Evolutionary conservation across 2,113 vertebrate genomes (phyloP).

Genomic region (Cottus gobio): DNA sequence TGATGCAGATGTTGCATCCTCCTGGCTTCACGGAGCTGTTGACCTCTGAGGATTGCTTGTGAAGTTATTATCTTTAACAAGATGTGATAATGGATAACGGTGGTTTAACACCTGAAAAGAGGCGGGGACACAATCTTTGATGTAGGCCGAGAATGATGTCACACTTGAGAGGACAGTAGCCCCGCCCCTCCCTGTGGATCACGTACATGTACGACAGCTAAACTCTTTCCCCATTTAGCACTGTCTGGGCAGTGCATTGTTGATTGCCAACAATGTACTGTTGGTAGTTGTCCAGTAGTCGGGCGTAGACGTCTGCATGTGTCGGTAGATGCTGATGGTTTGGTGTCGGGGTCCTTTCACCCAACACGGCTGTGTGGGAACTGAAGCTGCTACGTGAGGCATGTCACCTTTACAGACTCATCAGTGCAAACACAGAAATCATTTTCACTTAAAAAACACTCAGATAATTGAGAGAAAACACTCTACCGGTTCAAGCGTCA

Average conservation of each 20-base stretch:
- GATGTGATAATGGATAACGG: not conserved
- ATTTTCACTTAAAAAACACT: not conserved
- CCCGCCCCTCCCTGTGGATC: conserved; percentile 45
- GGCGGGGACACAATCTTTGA: not conserved
- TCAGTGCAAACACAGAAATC: not conserved
- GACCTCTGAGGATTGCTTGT: not conserved
- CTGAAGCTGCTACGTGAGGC: conserved; percentile 45
- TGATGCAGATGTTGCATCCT: not conserved
- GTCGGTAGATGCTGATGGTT: conserved; percentile 53
- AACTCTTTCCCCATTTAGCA: conserved; percentile 83
- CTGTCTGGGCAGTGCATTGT: conserved; percentile 93
- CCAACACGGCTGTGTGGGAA: conserved; percentile 2
- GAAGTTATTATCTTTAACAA: not conserved
- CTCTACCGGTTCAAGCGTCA: too few relatives aligned
- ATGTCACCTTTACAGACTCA: not conserved
- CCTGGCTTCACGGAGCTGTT: not conserved
- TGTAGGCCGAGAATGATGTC: conserved; percentile 28
- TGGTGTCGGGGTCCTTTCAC: conserved; percentile 25
- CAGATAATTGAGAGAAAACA: too few relatives aligned
- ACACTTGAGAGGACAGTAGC: conserved; percentile 64
- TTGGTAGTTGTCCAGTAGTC: conserved; percentile 86
- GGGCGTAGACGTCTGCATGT: conserved; percentile 82
- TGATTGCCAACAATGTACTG: conserved; percentile 96
- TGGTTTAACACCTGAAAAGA: not conserved
- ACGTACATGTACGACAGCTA: conserved; percentile 51